phyloP scores from a whole-genome alignment of 2,113 vertebrate species.

The Plecturocebus donacophilus region DNA sequence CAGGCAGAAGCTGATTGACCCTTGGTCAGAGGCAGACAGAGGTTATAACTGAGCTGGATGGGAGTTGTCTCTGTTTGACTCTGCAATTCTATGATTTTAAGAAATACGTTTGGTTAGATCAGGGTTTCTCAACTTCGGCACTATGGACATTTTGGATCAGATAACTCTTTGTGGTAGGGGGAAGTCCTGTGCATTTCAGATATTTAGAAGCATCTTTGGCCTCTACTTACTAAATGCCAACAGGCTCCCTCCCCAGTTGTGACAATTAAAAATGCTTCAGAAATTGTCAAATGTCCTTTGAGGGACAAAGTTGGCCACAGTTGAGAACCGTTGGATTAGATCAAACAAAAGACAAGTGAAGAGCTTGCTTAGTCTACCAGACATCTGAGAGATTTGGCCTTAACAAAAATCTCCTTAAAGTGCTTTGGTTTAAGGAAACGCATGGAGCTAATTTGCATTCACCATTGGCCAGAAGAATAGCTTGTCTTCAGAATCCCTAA shows the following conservation, averaged over 20 bases:
- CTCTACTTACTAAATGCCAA: neutral
- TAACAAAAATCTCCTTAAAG: neutral
- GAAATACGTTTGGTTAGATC: neutral
- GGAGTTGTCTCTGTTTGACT: neutral
- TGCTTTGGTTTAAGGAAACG: neutral
- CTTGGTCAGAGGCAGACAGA: neutral
- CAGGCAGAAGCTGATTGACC: neutral
- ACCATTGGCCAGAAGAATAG: neutral
- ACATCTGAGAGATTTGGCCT: neutral
- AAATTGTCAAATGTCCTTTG: neutral
- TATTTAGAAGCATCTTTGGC: neutral
- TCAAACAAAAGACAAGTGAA: neutral
- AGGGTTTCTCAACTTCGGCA: neutral
- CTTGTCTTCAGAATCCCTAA: neutral
- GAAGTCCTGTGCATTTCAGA: neutral
- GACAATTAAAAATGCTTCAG: neutral
- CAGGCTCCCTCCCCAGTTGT: fast-evolving
- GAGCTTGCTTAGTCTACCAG: neutral
- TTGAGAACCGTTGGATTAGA: neutral
- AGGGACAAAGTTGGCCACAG: neutral
- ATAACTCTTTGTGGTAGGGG: neutral
- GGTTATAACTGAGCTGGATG: neutral
- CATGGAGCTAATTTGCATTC: neutral
- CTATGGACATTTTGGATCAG: neutral
- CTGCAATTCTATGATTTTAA: neutral